Base-by-base conservation (phyloP, 1,140 invertebrate species). In the Cydia splendana region DNA sequence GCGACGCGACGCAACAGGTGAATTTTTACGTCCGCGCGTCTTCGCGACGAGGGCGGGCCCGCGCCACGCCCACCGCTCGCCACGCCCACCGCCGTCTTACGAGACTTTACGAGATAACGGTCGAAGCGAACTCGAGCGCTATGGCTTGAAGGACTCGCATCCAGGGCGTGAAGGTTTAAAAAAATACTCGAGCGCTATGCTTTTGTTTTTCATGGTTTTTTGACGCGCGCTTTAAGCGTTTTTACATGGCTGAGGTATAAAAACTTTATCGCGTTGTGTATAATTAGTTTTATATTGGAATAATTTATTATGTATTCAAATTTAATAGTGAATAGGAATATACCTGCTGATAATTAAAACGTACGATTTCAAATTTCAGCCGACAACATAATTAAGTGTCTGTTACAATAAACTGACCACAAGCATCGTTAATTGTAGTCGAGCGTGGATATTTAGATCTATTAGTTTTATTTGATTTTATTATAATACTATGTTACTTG, bases 1-100 rank as follows among this genome's bases (percentile, higher is more conserved):
- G 57, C 57, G 57, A n/a, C 15, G 51, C 18, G 69, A 67, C 76
- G 81, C 82, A 77, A 53, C 78, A 79, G 78, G 51, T 78, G 77
- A 73, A 89, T 88, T 91, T 91, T 91, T 91, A 83, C 87, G 81
- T 76, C 82, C 85, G 80, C 76, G 74, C 81, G 82, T 90, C 88
- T 89, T 90, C 79, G 82, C 82, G 83, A 84, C 82, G 78, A 79
- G 83, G 88, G 90, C 89, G 89, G 86, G 77, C 80, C 77, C 45
- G 30, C 10, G 88, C 79, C 86, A 83, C 91, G 88, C 89, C 89
- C 88, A 87, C 82, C 74, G 65, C 28, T 73, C 76, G 77, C 76
- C 83, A 90, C 90, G 90, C 89, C 90, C 87, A 86, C 84, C 42
- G 34, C 71, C 78, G 80, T 88, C 88, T 89, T 88, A 73, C 79